Evolutionary conservation across 2,113 vertebrate genomes (phyloP), one percentile per base, ranked within the genome.

Genomic region (Cnemophilus loriae): DNA sequence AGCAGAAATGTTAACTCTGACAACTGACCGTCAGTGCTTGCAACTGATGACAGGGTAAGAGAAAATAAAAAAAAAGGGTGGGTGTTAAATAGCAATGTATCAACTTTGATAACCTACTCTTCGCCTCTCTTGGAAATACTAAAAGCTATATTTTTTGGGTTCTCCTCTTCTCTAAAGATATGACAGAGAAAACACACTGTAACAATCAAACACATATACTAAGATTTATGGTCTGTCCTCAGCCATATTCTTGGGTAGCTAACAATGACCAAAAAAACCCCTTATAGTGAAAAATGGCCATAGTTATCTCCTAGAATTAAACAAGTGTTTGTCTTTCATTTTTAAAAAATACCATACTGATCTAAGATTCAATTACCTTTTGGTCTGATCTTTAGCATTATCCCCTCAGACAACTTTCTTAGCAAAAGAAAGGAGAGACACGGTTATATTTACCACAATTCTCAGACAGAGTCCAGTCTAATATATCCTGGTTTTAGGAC

Each of bases 1-100:
- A 65, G 19, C 28, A 18, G 15, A 39, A 35, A 3, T 14, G 4
- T 23, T 75, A 75, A 55, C 30, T 59, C 41, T 6, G 4, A 35
- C 21, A 80, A 37, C 8, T 26, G 30, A 86, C 23, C 5, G 1
- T 21, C 61, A 68, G 30, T 30, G 20, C 16, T 79, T 7, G 1
- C 17, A 55, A 21, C 22, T 47, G 47, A 22, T 49, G 13, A 65
- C 7, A 77, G 20, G 4, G 44, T 42, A 69, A 33, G 37, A 30
- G 3, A 35, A 33, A 61, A 15, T 8, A 9, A 8, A 32, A 20
- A 20, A 19, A 11, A 13, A 28, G 0, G 6, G 6, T 20, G 14
- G 37, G 12, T 7, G 19, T 27, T 87, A 57, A 69, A 65, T 26
- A 63, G 15, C 9, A 42, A 9, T 5, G 5, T 44, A 35, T 32